Evolutionary conservation across 1,140 invertebrate species (phyloP).

Genomic region (Apis laboriosa): DNA sequence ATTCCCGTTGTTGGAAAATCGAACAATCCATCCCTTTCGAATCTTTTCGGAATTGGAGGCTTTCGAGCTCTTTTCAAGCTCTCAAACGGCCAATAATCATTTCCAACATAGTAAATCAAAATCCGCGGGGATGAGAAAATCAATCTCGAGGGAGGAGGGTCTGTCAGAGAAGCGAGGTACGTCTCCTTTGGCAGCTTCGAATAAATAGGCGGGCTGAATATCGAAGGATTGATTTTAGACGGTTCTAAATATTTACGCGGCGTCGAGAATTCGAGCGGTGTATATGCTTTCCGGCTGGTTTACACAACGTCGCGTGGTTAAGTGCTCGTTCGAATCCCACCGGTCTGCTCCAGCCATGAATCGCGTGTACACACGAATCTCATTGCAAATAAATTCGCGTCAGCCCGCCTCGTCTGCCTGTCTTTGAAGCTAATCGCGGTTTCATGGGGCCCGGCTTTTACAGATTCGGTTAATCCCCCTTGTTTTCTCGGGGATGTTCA

Average conservation of each 20-base stretch:
- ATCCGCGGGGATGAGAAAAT: background rate
- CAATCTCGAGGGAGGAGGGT: background rate
- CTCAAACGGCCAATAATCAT: no score
- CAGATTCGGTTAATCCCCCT: background rate
- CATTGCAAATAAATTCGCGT: constrained; percentile 52
- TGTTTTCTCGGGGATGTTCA: constrained; percentile 1
- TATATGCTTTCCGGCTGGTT: constrained; percentile 51
- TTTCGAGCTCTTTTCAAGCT: background rate
- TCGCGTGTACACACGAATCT: constrained; percentile 23
- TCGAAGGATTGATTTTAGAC: constrained; percentile 61
- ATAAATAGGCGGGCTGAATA: constrained; percentile 59
- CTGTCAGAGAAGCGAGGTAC: constrained; percentile 2
- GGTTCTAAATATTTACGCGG: constrained; percentile 63
- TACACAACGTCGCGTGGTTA: constrained; percentile 63
- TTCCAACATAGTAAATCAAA: background rate
- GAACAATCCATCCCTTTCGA: background rate
- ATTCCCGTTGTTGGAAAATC: no score
- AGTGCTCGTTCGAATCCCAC: constrained; percentile 59
- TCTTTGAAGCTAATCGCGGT: constrained; percentile 30
- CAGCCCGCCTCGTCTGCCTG: background rate
- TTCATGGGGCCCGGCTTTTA: background rate
- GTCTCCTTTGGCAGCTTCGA: constrained; percentile 33
- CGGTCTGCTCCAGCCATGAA: constrained; percentile 20
- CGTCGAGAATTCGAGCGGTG: constrained; percentile 46
- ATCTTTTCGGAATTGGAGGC: background rate